Evolutionary conservation across 2,888 invertebrate species (phyloP).

Genomic region (Encarsia formosa): DNA sequence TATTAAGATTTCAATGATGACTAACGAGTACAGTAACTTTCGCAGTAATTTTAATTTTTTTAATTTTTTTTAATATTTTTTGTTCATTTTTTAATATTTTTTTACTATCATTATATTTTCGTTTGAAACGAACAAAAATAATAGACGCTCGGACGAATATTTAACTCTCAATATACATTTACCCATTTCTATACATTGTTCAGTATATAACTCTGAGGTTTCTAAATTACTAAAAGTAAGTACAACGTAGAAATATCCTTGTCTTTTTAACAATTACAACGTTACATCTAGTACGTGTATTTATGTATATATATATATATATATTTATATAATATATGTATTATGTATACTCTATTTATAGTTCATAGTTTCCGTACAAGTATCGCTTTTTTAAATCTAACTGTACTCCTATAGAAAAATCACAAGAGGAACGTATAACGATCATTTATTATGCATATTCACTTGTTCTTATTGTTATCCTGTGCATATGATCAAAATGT

Average conservation of each 20-base stretch:
- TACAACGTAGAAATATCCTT: slow-evolving; percentile 39
- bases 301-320: slow-evolving; percentile 12
- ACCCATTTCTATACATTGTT: slow-evolving; percentile 28
- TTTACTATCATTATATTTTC: too few relatives aligned
- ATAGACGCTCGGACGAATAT: slow-evolving; percentile 22
- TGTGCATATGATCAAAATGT: background rate
- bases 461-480: slow-evolving; percentile 1
- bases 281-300: slow-evolving; percentile 29
- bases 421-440: slow-evolving; percentile 25
- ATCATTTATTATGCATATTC: slow-evolving; percentile 6
- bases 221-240: slow-evolving; percentile 25
- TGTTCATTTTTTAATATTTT: slow-evolving; percentile 20
- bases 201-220: slow-evolving; percentile 24
- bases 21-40: background rate
- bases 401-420: slow-evolving; percentile 32
- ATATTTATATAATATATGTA: slow-evolving; percentile 9
- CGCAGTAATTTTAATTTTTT: background rate
- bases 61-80: background rate
- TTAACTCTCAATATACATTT: slow-evolving; percentile 14
- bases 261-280: slow-evolving; percentile 31
- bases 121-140: slow-evolving; percentile 25
- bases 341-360: too few relatives aligned
- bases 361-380: slow-evolving; percentile 37
- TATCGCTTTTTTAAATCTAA: slow-evolving; percentile 19
- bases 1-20: slow-evolving; percentile 18